Evolutionary conservation across 1,140 invertebrate genomes (phyloP), one percentile per base, ranked within the genome.

Genomic region (Gyrodactylus bullatarudis): DNA sequence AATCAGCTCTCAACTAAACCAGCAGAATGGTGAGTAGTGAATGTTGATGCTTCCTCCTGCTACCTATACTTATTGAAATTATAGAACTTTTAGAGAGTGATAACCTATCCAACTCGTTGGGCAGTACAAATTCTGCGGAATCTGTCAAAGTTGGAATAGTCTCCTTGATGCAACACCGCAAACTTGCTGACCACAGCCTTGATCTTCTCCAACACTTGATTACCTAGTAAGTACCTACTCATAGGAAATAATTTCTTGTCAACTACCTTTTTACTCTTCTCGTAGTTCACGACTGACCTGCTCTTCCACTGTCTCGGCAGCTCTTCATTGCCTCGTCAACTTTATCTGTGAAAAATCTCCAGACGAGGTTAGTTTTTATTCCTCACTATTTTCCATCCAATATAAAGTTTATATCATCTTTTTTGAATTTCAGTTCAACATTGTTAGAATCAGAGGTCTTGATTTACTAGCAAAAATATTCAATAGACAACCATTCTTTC

Each of bases 271-370:
- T 54, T 54, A 54, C 34, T 54, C n/a, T n/a, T 54, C 34, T n/a
- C n/a, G 8, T 16, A 54, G 34, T n/a, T 54, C 34, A 8, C 34
- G 34, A 54, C 34, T 54, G 34, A 54, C 34, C 34, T 54, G 34
- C 34, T 54, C 34, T 54, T 54, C 34, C 34, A 54, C 34, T 16
- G n/a, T n/a, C 8, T 54, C 34, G 8, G 34, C 34, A n/a, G 34
- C 34, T n/a, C 69, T 71, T 21, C 23, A 71, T 20, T 26, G 69
- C 23, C 69, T 71, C 23, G 26, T 71, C 8, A 23, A 24, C 20
- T 71, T 71, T 22, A 71, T 71, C 69, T 71, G 26, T 22, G 26
- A 71, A 21, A 71, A 71, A 26, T 71, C 23, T 71, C 69, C 69
- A 8, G 69, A 71, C 69, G 69, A 24, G 22, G 26, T 23, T 16